phyloP scores from a whole-genome alignment of 2,888 invertebrate species.

The Parnassius apollo region DNA sequence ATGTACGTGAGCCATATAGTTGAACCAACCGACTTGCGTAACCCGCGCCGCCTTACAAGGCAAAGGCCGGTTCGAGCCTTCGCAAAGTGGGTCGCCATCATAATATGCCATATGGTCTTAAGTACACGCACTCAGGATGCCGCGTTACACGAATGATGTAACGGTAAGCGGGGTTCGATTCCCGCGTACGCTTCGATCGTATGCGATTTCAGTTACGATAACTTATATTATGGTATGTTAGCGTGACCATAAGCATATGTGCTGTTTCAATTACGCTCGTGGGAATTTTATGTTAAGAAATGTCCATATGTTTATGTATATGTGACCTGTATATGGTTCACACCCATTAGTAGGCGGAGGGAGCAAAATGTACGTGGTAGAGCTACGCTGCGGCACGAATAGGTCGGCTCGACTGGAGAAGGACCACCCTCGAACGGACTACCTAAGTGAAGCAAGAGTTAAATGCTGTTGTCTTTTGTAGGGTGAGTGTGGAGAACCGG shows the following conservation, averaged over 20 bases:
- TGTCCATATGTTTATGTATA: background rate
- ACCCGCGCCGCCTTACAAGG: constrained; percentile 69
- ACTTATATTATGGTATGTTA: constrained; percentile 2
- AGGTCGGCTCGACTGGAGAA: too few species aligned
- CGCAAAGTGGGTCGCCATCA: constrained; percentile 71
- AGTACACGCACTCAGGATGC: constrained; percentile 36
- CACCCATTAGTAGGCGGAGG: too few species aligned
- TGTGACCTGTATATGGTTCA: background rate
- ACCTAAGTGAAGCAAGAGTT: too few species aligned
- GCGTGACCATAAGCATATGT: background rate
- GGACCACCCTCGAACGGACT: too few species aligned
- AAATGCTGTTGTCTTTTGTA: too few species aligned
- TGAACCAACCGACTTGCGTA: constrained; percentile 50
- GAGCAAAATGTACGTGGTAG: too few species aligned
- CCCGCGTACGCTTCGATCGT: constrained; percentile 2
- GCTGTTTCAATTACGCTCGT: background rate
- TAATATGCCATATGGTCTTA: constrained; percentile 64
- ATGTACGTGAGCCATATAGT: background rate
- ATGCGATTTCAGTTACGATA: constrained; percentile 7
- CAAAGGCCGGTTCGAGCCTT: constrained; percentile 66
- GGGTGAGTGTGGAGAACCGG: too few species aligned
- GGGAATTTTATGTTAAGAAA: background rate
- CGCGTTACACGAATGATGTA: constrained; percentile 12
- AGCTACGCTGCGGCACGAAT: too few species aligned
- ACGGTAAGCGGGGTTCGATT: constrained; percentile 12